Conservation (phyloP, 1,140 invertebrate species). For the Papilio glaucus region DNA sequence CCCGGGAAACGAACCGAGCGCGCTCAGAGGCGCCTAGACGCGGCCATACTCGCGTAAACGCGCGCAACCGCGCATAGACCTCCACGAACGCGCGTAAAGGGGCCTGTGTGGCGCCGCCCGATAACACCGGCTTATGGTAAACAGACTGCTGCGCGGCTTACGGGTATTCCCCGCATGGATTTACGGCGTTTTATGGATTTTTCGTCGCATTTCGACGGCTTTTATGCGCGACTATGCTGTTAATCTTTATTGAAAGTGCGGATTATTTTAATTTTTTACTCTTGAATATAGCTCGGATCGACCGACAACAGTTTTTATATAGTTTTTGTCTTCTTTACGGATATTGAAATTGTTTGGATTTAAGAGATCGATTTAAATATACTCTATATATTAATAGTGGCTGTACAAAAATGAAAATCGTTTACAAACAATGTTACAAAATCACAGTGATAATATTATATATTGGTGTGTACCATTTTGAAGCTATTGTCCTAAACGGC, state of each 20-base stretch:
- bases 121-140: slow-evolving; percentile 57
- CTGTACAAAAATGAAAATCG: too few relatives aligned
- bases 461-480: too few relatives aligned
- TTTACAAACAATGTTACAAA: too few relatives aligned
- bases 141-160: slow-evolving; percentile 43
- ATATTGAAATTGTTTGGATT: background rate
- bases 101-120: slow-evolving; percentile 42
- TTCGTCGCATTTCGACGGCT: slow-evolving; percentile 40
- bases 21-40: background rate
- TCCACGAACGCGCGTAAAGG: slow-evolving; percentile 32
- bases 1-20: background rate
- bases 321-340: slow-evolving; percentile 5
- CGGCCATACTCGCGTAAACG: background rate
- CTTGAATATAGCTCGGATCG: background rate
- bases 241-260: slow-evolving; percentile 42
- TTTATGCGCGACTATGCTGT: slow-evolving; percentile 38
- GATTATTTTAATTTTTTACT: slow-evolving; percentile 30
- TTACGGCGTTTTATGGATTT: slow-evolving; percentile 47
- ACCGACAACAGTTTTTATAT: slow-evolving; percentile 5
- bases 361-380: background rate
- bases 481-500: too few relatives aligned
- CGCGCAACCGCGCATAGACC: background rate
- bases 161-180: slow-evolving; percentile 40
- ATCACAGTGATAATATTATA: too few relatives aligned
- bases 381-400: too few relatives aligned